A percentile compares a stretch with the other conserved stretches of the same genome.
These are phyloP conservation scores for Pseudorasbora parva DNA, from an alignment of 2,113 vertebrate genomes.

Conservation along the genomic window DNA sequence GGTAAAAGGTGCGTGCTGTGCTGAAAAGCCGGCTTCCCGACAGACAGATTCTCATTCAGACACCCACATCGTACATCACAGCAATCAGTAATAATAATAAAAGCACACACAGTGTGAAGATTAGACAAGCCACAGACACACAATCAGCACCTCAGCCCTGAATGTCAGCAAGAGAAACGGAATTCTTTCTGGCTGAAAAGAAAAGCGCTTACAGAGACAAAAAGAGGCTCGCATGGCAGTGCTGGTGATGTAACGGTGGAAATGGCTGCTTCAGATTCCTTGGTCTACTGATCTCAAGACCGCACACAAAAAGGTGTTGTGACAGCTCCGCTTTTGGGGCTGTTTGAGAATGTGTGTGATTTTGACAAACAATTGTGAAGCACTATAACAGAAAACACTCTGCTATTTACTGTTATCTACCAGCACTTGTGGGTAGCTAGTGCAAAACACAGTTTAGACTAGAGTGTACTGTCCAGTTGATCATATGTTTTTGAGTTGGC, in stretches of 20 bases:
- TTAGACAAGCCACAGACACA: constrained; percentile 17
- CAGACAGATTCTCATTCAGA: not conserved
- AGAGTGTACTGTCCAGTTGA: not conserved
- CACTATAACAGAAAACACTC: not conserved
- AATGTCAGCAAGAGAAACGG: constrained; percentile 23
- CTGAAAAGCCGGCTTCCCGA: not conserved
- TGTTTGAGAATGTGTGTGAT: constrained; percentile 16
- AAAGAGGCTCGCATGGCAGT: not conserved
- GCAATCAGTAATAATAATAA: constrained; percentile 20
- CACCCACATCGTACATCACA: constrained; percentile 1
- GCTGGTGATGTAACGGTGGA: constrained; percentile 15
- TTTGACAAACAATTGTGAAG: constrained; percentile 23
- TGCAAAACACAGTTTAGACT: not conserved
- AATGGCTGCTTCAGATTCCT: constrained; percentile 25
- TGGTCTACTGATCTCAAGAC: constrained; percentile 19
- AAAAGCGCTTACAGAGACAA: constrained; percentile 31
- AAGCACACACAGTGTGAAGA: constrained; percentile 22
- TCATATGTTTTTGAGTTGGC: not conserved
- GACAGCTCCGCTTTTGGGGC: not conserved
- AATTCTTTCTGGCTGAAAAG: constrained; percentile 4
- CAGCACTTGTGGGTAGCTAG: not conserved
- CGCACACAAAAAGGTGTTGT: constrained; percentile 1
- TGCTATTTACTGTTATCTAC: not conserved
- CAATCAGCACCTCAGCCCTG: constrained; percentile 19
- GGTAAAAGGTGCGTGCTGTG: not conserved